Evolutionary conservation across 2,888 invertebrate genomes (phyloP).

Genomic region (Drosophila flavopinicola): DNA sequence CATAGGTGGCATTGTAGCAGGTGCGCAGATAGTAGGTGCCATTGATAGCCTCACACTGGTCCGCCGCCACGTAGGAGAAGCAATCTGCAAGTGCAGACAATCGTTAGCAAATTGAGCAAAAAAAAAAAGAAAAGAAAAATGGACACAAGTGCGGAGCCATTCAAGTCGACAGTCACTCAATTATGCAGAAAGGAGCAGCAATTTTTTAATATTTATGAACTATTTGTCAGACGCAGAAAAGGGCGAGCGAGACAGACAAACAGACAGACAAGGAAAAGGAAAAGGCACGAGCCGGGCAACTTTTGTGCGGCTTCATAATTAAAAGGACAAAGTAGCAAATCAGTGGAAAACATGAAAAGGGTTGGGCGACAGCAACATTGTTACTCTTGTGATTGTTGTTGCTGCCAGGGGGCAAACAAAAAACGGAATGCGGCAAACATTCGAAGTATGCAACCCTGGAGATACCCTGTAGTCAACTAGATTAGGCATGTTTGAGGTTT

Average conservation of each 20-base stretch:
- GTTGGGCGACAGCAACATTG: constrained; percentile 33
- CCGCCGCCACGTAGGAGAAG: constrained; percentile 88
- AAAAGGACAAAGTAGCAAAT: constrained; percentile 79
- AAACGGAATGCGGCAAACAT: background rate
- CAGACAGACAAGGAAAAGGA: constrained; percentile 26
- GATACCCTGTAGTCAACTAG: constrained; percentile 10
- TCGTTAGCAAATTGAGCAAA: constrained; percentile 28
- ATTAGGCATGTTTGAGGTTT: too few relatives aligned
- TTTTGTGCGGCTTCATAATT: constrained; percentile 69
- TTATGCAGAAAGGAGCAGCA: constrained; percentile 56
- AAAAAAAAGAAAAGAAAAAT: constrained; percentile 7
- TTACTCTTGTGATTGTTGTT: constrained; percentile 14
- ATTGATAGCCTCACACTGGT: constrained; percentile 86
- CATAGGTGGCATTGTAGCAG: constrained; percentile 87
- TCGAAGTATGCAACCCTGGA: background rate
- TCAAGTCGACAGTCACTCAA: constrained; percentile 47
- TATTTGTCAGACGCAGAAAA: constrained; percentile 52
- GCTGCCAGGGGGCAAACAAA: constrained; percentile 21
- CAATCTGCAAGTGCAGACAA: constrained; percentile 85
- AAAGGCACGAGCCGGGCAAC: constrained; percentile 35
- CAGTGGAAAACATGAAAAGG: constrained; percentile 68
- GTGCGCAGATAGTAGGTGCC: constrained; percentile 88
- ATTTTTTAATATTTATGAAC: constrained; percentile 72
- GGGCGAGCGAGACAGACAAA: background rate
- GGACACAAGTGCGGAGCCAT: constrained; percentile 3